Evolutionary conservation across 2,113 vertebrate genomes (phyloP).

Genomic region (Corynorhinus townsendii): DNA sequence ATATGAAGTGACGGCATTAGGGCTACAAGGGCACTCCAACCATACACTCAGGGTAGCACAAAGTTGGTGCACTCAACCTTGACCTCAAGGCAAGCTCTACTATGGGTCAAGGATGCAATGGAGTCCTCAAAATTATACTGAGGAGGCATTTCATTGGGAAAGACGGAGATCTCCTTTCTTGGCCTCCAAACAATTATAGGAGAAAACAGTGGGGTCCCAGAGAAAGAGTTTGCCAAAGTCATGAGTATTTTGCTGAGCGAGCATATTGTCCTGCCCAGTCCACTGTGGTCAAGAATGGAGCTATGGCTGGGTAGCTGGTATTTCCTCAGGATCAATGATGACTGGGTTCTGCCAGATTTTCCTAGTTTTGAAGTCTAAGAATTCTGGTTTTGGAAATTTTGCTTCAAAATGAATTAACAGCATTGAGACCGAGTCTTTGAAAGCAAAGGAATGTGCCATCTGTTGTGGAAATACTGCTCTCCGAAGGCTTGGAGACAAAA

Average conservation of each 20-base stretch:
- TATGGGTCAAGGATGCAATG: rapidly evolving
- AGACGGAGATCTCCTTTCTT: not conserved
- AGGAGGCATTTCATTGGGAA: not conserved
- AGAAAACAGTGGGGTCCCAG: not conserved
- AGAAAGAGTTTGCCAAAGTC: not conserved
- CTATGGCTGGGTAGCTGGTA: rapidly evolving
- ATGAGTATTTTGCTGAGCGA: rapidly evolving
- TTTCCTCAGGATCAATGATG: not conserved
- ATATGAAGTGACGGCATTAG: not conserved
- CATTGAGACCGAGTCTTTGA: not conserved
- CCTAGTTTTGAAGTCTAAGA: not conserved
- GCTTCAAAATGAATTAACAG: not conserved
- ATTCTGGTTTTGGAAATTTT: not conserved
- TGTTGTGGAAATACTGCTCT: not conserved
- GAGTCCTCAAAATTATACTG: not conserved
- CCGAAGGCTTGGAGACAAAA: not conserved
- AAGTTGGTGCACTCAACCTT: rapidly evolving
- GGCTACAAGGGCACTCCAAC: too few species aligned
- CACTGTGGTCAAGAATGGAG: not conserved
- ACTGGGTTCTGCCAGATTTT: not conserved
- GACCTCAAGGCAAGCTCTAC: not conserved
- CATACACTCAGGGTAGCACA: rapidly evolving
- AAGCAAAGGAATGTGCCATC: not conserved
- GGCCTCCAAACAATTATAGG: not conserved
- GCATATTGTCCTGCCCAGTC: not conserved